Percentiles rank a stretch among this genome's conserved stretches.
Evolutionary conservation across 2,888 invertebrate species (phyloP).

Genomic region (Rambutsinella grinnellia): DNA sequence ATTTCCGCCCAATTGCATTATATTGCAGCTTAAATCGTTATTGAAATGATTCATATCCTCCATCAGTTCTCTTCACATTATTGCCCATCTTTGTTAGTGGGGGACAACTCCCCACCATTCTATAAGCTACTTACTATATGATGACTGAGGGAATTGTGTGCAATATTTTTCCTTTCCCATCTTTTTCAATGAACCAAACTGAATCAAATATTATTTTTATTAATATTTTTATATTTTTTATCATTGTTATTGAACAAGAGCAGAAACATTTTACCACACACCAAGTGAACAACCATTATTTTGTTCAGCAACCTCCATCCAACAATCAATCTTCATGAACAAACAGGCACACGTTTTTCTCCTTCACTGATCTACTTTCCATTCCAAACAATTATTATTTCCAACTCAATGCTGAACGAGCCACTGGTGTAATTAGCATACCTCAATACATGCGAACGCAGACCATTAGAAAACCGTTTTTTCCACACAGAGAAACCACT

Average conservation of each 20-base stretch:
- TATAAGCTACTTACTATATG: no score
- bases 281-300: slow-evolving; percentile 32
- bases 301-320: slow-evolving; percentile 9
- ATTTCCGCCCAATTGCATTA: slow-evolving; percentile 58
- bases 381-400: slow-evolving; percentile 6
- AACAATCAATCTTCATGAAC: neutral
- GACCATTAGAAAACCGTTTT: slow-evolving; percentile 11
- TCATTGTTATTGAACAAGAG: neutral
- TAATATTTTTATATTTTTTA: neutral
- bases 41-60: slow-evolving; percentile 58
- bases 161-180: no score
- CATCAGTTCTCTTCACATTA: slow-evolving; percentile 26
- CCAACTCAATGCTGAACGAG: slow-evolving; percentile 29
- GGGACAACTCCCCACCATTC: neutral
- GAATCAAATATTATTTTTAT: neutral
- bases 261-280: slow-evolving; percentile 31
- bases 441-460: slow-evolving; percentile 25
- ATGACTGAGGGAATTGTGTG: no score
- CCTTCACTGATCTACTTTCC: slow-evolving; percentile 30
- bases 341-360: neutral
- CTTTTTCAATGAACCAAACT: neutral
- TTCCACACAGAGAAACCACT: slow-evolving; percentile 7
- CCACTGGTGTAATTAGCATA: slow-evolving; percentile 3
- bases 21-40: slow-evolving; percentile 9
- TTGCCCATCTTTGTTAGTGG: neutral